Evolutionary conservation across 2,113 vertebrate species (phyloP).

Genomic region (Stigmatopora argus): DNA sequence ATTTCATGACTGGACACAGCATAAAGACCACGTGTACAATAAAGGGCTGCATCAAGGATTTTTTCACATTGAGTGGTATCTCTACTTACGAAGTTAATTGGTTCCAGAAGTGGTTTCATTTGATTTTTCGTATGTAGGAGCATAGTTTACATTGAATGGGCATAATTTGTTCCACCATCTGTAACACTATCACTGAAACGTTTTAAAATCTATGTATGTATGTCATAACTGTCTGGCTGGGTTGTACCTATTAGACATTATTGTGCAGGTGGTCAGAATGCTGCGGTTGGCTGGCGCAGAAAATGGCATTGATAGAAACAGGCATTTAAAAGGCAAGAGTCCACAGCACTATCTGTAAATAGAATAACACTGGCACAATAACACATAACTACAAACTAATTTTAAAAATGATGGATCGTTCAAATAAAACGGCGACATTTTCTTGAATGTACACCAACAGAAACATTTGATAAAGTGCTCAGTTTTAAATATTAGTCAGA

Average conservation of each 20-base stretch:
- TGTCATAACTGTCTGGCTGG: no score
- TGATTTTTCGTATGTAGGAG: no score
- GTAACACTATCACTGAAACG: no score
- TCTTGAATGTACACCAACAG: slow-evolving; percentile 36
- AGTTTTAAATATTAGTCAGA: slow-evolving; percentile 14
- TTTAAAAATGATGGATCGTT: not conserved
- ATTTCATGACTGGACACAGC: not conserved
- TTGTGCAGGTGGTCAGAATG: not conserved
- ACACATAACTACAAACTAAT: not conserved
- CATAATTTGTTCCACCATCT: no score
- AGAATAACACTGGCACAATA: not conserved
- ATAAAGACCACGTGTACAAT: not conserved
- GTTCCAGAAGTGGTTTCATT: no score
- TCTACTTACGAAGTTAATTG: no score
- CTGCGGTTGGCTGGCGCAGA: not conserved
- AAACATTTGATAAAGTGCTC: slow-evolving; percentile 53
- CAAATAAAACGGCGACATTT: slow-evolving; percentile 14
- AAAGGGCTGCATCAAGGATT: not conserved
- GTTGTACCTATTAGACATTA: no score
- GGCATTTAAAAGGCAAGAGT: not conserved
- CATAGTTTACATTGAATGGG: no score
- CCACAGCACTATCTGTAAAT: not conserved
- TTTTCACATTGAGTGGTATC: not conserved
- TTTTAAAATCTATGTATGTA: no score
- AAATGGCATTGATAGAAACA: not conserved